Evolutionary conservation across 2,888 invertebrate species (phyloP), one percentile per base, ranked within the genome.

Genomic region (Caenorhabditis afra): DNA sequence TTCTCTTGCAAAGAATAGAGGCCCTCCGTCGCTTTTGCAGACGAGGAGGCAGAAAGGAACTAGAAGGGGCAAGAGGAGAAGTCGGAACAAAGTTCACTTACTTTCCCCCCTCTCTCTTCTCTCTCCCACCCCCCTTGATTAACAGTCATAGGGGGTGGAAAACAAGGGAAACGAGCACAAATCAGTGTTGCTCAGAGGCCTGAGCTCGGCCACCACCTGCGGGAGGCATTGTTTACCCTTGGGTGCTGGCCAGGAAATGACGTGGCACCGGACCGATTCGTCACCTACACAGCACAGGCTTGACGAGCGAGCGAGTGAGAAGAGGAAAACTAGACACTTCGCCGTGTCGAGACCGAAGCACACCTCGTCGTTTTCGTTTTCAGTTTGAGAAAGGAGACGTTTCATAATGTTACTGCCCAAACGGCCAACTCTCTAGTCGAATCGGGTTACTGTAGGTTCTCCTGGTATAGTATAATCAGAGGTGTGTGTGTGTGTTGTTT

Each of bases 401-500:
- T n/a, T n/a, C n/a, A n/a, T n/a, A n/a, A n/a, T n/a, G n/a, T n/a
- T n/a, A n/a, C n/a, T 55, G 14, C 37, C 49, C n/a, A 49, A 49
- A 58, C 44, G n/a, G n/a, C n/a, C 7, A 4, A 23, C n/a, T 41
- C 29, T 29, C 29, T 5, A 5, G 3, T 29, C 7, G 4, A 29
- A 29, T 5, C 7, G 29, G 29, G 4, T 29, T 29, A 39, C 49
- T 37, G 12, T 47, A 53, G 11, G 16, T 2, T 11, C 10, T 39
- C 37, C 20, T 41, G 44, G 35, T 35, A 18, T 18, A 50, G 59
- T 68, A 68, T 68, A 59, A 68, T 59, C 59, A 61, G 68, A 29
- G 29, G 3, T 29, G n/a, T n/a, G n/a, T n/a, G n/a, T n/a, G n/a
- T n/a, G n/a, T n/a, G 50, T 61, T 68, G 68, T 68, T 68, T 68